Conservation (phyloP, 2,888 invertebrate genomes). For the Morpho deidamia region DNA sequence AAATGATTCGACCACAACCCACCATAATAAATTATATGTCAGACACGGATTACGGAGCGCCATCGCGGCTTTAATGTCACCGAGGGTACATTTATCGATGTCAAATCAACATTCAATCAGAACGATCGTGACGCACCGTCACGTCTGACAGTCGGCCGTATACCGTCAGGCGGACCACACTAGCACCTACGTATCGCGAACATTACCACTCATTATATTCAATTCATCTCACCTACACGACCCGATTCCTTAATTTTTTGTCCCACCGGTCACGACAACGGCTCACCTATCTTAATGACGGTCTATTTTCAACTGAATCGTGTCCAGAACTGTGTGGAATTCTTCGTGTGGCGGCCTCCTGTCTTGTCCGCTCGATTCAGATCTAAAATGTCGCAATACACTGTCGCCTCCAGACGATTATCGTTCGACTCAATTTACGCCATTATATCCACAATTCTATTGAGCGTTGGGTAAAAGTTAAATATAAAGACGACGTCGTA, state of each 20-base stretch:
- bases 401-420: conserved; percentile 14
- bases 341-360: conserved; percentile 42
- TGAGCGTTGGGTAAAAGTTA: conserved; percentile 16
- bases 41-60: conserved; percentile 9
- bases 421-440: conserved; percentile 23
- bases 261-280: conserved; percentile 55
- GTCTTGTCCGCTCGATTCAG: conserved; percentile 32
- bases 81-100: conserved; percentile 25
- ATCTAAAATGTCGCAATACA: conserved; percentile 27
- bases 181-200: conserved; percentile 30
- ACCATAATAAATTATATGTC: conserved; percentile 13
- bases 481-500: no score
- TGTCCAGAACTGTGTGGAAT: conserved; percentile 42
- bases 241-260: conserved; percentile 35
- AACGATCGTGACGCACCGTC: conserved; percentile 32
- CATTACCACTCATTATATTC: conserved; percentile 38
- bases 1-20: neutral
- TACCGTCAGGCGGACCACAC: conserved; percentile 30
- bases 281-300: conserved; percentile 50
- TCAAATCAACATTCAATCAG: conserved; percentile 25
- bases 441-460: conserved; percentile 23
- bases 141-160: conserved; percentile 25
- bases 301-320: conserved; percentile 53
- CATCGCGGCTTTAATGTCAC: conserved; percentile 22
- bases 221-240: conserved; percentile 38